phyloP scores from a whole-genome alignment of 2,797 vertebrate species.

The Fringilla coelebs region DNA sequence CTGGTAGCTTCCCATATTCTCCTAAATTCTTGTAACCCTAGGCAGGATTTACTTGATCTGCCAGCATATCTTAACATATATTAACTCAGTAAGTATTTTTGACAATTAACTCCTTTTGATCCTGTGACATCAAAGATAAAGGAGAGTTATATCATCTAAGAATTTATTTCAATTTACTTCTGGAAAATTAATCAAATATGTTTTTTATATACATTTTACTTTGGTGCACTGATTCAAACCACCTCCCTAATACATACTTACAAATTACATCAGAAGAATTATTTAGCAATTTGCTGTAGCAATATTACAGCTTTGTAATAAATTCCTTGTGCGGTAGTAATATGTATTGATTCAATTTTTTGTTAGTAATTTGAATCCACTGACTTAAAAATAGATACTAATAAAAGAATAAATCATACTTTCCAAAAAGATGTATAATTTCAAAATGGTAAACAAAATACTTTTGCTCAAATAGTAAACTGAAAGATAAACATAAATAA shows the following conservation, averaged over 20 bases:
- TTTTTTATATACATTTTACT: neutral
- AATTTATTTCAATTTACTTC: neutral
- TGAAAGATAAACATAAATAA: neutral
- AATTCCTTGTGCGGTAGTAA: neutral
- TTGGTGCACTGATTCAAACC: neutral
- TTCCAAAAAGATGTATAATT: neutral
- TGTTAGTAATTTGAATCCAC: neutral
- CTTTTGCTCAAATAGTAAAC: neutral
- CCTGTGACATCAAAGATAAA: neutral
- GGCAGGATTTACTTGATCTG: neutral
- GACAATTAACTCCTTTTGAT: neutral
- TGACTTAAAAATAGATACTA: neutral
- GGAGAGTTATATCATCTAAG: neutral
- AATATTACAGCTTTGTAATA: neutral
- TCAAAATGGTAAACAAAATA: neutral
- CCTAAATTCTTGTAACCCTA: neutral
- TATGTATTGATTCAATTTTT: neutral
- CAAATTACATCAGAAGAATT: neutral
- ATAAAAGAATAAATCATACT: neutral
- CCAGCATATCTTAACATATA: neutral
- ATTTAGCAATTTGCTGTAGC: neutral
- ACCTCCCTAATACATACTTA: neutral
- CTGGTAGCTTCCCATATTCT: neutral
- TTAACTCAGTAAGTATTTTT: neutral
- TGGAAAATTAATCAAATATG: neutral